Percentiles rank a stretch among this genome's conserved stretches.
Conservation (phyloP, 1,140 invertebrate species). For the Diabrotica virgifera region DNA sequence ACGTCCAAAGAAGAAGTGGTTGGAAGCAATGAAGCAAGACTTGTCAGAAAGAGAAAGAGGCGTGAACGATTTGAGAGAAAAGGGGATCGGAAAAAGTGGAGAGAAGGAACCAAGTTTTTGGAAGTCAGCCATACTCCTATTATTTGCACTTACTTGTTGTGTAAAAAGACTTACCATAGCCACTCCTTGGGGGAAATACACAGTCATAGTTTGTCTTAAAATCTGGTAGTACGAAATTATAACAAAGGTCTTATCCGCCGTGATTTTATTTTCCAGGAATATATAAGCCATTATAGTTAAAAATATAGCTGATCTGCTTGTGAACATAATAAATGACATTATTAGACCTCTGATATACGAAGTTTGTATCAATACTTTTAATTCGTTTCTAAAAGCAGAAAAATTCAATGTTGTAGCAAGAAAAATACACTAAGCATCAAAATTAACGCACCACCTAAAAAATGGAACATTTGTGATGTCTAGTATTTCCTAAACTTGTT, state of each 20-base stretch:
- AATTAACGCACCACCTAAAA: no score
- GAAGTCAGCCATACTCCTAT: no score
- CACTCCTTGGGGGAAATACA: conserved; percentile 42
- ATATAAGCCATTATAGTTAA: conserved; percentile 72
- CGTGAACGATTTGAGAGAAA: no score
- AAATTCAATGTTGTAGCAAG: not conserved
- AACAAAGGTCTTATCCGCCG: conserved; percentile 71
- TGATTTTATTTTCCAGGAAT: conserved; percentile 62
- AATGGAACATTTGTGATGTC: no score
- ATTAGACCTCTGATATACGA: conserved; percentile 71
- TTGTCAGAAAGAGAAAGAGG: no score
- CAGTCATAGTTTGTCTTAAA: conserved; percentile 68
- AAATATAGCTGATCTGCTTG: conserved; percentile 73
- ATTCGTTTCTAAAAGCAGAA: conserved; percentile 57
- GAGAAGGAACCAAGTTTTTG: no score
- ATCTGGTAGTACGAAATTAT: conserved; percentile 70
- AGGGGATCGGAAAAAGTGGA: no score
- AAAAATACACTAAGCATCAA: no score
- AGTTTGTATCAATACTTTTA: conserved; percentile 62
- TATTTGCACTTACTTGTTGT: not conserved
- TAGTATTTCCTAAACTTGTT: no score
- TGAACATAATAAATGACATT: conserved; percentile 70
- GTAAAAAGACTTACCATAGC: conserved; percentile 21
- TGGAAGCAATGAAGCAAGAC: no score
- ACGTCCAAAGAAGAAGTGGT: no score